A percentile compares a stretch with the other conserved stretches of the same genome.
Evolutionary conservation across 2,797 vertebrate genomes (phyloP).

Genomic region (Meda fulgida): DNA sequence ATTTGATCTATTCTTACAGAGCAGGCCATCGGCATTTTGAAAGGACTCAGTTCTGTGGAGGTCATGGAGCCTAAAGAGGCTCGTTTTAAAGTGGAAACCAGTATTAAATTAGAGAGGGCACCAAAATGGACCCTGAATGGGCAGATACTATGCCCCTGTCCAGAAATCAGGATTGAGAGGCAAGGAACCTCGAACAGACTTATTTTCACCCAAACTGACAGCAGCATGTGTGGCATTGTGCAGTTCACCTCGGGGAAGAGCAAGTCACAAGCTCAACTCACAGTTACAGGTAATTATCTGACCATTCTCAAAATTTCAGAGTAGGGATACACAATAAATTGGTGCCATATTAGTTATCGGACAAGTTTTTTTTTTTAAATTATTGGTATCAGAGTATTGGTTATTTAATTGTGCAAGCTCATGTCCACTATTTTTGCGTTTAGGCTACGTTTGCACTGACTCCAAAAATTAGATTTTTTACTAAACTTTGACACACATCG

Average conservation of each 20-base stretch:
- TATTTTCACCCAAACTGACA: conserved; percentile 82
- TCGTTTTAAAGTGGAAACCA: conserved; percentile 90
- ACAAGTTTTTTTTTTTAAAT: neutral
- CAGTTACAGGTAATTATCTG: conserved; percentile 85
- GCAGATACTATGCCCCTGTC: conserved; percentile 76
- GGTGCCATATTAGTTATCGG: neutral
- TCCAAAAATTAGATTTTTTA: neutral
- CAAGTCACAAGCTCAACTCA: conserved; percentile 86
- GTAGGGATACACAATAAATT: no score
- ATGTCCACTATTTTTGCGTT: neutral
- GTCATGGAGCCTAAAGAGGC: conserved; percentile 89
- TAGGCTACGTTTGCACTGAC: neutral
- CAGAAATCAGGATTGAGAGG: conserved; percentile 80
- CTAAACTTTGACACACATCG: neutral
- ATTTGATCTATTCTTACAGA: conserved; percentile 78
- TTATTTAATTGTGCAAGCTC: neutral
- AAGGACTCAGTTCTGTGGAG: conserved; percentile 83
- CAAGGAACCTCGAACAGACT: conserved; percentile 87
- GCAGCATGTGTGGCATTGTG: conserved; percentile 88
- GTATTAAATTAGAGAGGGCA: conserved; percentile 85
- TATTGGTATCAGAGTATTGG: neutral
- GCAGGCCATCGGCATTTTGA: conserved; percentile 89
- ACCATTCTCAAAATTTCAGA: neutral
- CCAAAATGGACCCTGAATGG: conserved; percentile 90
- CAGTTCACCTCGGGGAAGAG: conserved; percentile 93